Evolutionary conservation across 2,888 invertebrate genomes (phyloP).

Genomic region (Agonopterix alstromeriana): DNA sequence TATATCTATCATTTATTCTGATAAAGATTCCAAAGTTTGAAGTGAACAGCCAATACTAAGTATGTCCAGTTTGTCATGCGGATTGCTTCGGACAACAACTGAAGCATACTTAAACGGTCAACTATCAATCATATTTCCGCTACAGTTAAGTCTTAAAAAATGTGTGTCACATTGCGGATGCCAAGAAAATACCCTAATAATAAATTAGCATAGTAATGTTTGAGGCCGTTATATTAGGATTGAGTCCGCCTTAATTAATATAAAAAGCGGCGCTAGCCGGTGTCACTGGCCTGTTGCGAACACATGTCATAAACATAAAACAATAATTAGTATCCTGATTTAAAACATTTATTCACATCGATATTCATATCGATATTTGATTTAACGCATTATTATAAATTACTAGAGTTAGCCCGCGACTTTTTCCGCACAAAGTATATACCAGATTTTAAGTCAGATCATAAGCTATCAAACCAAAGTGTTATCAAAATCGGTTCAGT

Average conservation of each 20-base stretch:
- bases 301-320: slow-evolving; percentile 6
- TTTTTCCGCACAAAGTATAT: too few species aligned
- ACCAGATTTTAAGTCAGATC: too few species aligned
- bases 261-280: slow-evolving; percentile 52
- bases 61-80: slow-evolving; percentile 7
- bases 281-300: slow-evolving; percentile 56
- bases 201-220: slow-evolving; percentile 74
- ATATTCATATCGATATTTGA: neutral
- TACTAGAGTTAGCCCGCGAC: too few species aligned
- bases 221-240: slow-evolving; percentile 66
- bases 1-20: too few species aligned
- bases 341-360: slow-evolving; percentile 2
- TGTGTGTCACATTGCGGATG: slow-evolving; percentile 72
- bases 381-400: neutral
- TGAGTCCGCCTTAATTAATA: slow-evolving; percentile 66
- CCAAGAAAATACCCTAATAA: slow-evolving; percentile 70
- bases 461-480: too few species aligned
- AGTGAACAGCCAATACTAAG: too few species aligned
- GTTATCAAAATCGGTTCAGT: too few species aligned
- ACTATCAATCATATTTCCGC: slow-evolving; percentile 73
- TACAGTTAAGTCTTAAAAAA: slow-evolving; percentile 71
- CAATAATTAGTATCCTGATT: slow-evolving; percentile 12
- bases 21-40: too few species aligned
- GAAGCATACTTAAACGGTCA: slow-evolving; percentile 57
- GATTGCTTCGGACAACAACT: slow-evolving; percentile 27